These are phyloP conservation scores for Barypeithes pellucidus DNA, from an alignment of 2,888 invertebrate genomes.

Conservation along the genomic window DNA sequence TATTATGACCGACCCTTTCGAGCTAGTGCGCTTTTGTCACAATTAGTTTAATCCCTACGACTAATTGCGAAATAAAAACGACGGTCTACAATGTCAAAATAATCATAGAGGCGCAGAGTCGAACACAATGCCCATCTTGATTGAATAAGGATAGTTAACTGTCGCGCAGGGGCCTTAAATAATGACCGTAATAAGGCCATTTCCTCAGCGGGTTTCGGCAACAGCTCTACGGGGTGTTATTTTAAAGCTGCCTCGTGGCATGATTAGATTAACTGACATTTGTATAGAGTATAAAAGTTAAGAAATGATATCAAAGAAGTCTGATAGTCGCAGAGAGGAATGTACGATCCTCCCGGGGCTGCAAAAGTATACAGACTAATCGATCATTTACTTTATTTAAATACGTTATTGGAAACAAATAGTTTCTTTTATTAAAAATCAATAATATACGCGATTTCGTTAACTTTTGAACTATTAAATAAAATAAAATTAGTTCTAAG, in stretches of 20 bases:
- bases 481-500: no score
- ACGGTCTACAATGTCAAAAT: slow-evolving; percentile 53
- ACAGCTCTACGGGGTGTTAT: slow-evolving; percentile 35
- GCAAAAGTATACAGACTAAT: no score
- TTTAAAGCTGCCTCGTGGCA: slow-evolving; percentile 12
- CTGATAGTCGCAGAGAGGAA: no score
- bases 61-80: slow-evolving; percentile 52
- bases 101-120: slow-evolving; percentile 53
- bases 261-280: not conserved
- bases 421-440: no score
- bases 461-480: no score
- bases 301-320: no score
- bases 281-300: not conserved
- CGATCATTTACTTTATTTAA: no score
- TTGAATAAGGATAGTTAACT: slow-evolving; percentile 64
- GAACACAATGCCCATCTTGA: slow-evolving; percentile 61
- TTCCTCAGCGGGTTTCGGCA: slow-evolving; percentile 59
- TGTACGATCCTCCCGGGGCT: no score
- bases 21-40: slow-evolving; percentile 24
- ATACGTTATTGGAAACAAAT: no score
- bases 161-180: slow-evolving; percentile 54
- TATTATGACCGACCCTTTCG: not conserved
- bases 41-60: slow-evolving; percentile 27
- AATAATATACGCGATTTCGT: no score
- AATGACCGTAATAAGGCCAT: slow-evolving; percentile 62